A percentile compares a stretch with the other conserved stretches of the same genome.
These are phyloP conservation scores for Champsocephalus esox DNA, from an alignment of 2,797 vertebrate species.

Conservation along the genomic window DNA sequence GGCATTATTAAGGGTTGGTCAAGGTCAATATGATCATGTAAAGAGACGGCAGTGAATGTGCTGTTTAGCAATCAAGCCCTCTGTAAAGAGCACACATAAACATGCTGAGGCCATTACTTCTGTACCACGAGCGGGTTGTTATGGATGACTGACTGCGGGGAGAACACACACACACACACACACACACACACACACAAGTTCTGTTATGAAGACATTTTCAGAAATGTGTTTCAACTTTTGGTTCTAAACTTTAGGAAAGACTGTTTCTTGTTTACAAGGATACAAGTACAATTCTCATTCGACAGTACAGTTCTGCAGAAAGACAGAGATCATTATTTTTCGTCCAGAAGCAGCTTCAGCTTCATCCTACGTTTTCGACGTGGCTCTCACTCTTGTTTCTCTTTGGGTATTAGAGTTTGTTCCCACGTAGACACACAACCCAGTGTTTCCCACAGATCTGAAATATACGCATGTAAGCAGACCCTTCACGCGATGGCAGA, in stretches of 20 bases:
- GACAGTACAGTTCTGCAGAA: not conserved
- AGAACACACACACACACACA: not conserved
- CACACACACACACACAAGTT: not conserved
- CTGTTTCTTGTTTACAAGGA: not conserved
- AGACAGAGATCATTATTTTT: not conserved
- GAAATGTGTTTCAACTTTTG: not conserved
- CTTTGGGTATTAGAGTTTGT: not conserved
- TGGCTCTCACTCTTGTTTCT: not conserved
- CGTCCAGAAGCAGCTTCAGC: not conserved
- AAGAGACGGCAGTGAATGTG: constrained; percentile 27
- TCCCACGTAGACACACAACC: constrained; percentile 19
- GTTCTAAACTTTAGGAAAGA: not conserved
- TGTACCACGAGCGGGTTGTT: constrained; percentile 29
- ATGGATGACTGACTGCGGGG: constrained; percentile 32
- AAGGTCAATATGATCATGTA: constrained; percentile 64
- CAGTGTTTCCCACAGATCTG: not conserved
- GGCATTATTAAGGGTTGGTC: constrained; percentile 61
- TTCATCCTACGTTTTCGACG: not conserved
- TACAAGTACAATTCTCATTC: not conserved
- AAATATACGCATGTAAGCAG: too few species aligned
- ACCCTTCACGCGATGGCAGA: too few species aligned
- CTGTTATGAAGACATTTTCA: not conserved
- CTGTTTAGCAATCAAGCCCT: constrained; percentile 32
- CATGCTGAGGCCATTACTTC: constrained; percentile 28
- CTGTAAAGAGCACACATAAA: constrained; percentile 21